Evolutionary conservation across 2,113 vertebrate genomes (phyloP).

Genomic region (Esox niger): DNA sequence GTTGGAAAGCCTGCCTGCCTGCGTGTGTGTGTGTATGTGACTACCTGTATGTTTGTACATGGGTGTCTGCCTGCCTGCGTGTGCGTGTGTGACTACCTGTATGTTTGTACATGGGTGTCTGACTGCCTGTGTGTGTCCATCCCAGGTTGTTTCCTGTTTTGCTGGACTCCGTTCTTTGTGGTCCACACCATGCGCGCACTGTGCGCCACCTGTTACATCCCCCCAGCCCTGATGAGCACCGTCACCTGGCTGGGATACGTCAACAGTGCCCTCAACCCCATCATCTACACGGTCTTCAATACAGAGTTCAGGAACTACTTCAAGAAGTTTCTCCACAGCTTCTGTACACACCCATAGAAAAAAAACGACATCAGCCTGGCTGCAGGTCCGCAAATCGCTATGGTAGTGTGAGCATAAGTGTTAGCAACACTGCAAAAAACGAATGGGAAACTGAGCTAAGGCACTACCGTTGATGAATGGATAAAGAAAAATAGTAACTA

Average conservation of each 20-base stretch:
- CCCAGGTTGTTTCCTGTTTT: conserved; percentile 89
- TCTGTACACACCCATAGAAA: conserved; percentile 43
- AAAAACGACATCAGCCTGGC: too few species aligned
- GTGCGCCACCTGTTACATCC: conserved; percentile 79
- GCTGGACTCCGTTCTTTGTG: conserved; percentile 96
- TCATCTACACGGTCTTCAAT: conserved; percentile 94
- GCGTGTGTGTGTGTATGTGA: neutral
- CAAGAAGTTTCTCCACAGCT: conserved; percentile 76
- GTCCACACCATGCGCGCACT: conserved; percentile 85
- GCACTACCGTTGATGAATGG: neutral
- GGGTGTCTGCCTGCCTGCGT: neutral
- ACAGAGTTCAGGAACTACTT: conserved; percentile 90
- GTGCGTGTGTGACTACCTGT: neutral
- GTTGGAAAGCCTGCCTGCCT: too few species aligned
- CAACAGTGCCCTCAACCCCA: conserved; percentile 93
- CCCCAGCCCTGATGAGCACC: conserved; percentile 81
- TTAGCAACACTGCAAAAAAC: neutral
- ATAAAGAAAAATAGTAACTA: conserved; percentile 10
- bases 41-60: neutral
- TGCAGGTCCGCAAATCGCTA: conserved; percentile 5
- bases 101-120: neutral
- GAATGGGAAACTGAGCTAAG: neutral
- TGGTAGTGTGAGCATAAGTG: too few species aligned
- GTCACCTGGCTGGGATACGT: conserved; percentile 96
- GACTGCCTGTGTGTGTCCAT: neutral